Percentiles rank a stretch among this genome's conserved stretches.
Evolutionary conservation across 1,140 invertebrate species (phyloP).

Genomic region (Spodoptera frugiperda): DNA sequence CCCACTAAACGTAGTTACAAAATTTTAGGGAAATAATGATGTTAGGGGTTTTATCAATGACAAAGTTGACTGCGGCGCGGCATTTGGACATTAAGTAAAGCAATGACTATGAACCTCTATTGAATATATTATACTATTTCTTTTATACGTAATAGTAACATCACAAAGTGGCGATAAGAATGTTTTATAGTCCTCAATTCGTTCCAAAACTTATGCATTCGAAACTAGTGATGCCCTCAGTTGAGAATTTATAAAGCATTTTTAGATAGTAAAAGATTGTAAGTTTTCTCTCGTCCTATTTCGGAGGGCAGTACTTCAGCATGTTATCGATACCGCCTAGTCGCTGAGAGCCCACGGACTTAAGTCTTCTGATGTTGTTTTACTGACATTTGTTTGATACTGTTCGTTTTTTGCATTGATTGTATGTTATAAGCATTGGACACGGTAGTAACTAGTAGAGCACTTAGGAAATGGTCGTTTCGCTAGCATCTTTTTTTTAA

Average conservation of each 20-base stretch:
- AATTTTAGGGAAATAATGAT: conserved; percentile 83
- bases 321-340: conserved; percentile 81
- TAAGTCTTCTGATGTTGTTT: conserved; percentile 79
- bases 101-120: conserved; percentile 58
- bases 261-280: conserved; percentile 60
- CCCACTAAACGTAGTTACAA: conserved; percentile 82
- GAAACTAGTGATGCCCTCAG: conserved; percentile 64
- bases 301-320: conserved; percentile 48
- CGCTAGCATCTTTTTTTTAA: conserved; percentile 80
- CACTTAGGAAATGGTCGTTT: conserved; percentile 81
- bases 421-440: conserved; percentile 76
- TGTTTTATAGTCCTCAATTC: conserved; percentile 74
- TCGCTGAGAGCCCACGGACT: conserved; percentile 83
- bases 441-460: conserved; percentile 84
- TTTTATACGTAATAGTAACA: conserved; percentile 59
- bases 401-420: conserved; percentile 78
- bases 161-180: conserved; percentile 74
- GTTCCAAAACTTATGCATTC: conserved; percentile 63
- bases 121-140: conserved; percentile 45
- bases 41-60: conserved; percentile 86
- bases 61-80: conserved; percentile 84
- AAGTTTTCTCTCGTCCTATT: conserved; percentile 44
- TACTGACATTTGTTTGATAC: conserved; percentile 83
- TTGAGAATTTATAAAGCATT: conserved; percentile 82
- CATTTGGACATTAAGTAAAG: conserved; percentile 62